Evolutionary conservation across 1,140 invertebrate genomes (phyloP).

Genomic region (Leptinotarsa lineolata): DNA sequence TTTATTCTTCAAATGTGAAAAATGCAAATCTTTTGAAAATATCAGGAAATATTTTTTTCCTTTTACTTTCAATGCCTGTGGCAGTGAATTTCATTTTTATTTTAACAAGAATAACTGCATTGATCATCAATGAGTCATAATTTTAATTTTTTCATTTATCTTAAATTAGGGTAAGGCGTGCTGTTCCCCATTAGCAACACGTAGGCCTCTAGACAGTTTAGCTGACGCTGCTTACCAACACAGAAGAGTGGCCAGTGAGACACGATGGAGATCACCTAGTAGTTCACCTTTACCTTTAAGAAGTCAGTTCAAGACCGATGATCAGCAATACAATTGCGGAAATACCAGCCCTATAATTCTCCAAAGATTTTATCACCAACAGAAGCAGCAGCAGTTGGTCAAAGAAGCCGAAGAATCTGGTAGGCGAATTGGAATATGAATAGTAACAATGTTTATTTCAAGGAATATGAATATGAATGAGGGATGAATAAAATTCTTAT

Average conservation of each 20-base stretch:
- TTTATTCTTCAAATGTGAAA: too few relatives aligned
- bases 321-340: constrained; percentile 54
- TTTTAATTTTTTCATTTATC: neutral
- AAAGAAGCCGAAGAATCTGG: constrained; percentile 53
- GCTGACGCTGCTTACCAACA: constrained; percentile 28
- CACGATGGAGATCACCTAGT: constrained; percentile 46
- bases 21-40: too few relatives aligned
- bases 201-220: constrained; percentile 1
- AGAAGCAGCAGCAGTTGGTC: constrained; percentile 60
- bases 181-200: constrained; percentile 8
- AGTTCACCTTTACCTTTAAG: constrained; percentile 46
- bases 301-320: constrained; percentile 41
- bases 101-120: too few relatives aligned
- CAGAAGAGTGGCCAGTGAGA: constrained; percentile 36
- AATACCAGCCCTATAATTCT: constrained; percentile 68
- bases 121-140: too few relatives aligned
- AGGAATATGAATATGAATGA: too few relatives aligned
- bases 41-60: too few relatives aligned
- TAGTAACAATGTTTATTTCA: too few relatives aligned
- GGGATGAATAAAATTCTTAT: too few relatives aligned
- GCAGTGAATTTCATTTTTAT: too few relatives aligned
- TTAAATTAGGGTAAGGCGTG: neutral
- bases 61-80: too few relatives aligned
- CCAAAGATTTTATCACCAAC: constrained; percentile 68
- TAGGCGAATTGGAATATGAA: constrained; percentile 26